Evolutionary conservation across 2,797 vertebrate genomes (phyloP), one percentile per base, ranked within the genome.

Genomic region (Eurystomus glaucurus): DNA sequence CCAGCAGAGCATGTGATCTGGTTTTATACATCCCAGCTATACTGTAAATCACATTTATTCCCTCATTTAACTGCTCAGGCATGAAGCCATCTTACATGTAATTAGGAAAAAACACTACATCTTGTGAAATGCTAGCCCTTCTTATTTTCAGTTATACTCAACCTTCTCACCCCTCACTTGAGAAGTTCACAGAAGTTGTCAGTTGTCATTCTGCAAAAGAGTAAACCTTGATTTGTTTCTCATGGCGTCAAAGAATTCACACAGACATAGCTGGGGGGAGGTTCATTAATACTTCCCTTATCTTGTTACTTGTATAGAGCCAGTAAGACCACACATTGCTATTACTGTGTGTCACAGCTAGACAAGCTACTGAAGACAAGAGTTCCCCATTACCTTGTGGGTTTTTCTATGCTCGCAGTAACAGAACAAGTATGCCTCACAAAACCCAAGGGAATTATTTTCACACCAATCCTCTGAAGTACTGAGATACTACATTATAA

Each of bases 91-190:
- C 31, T 52, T 62, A 52, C 43, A 72, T 81, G 26, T 57, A 68
- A 51, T 72, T 22, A 68, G 20, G 48, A 77, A 77, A 61, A 68
- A 6, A 1, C 31, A 77, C 19, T 52, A 52, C 26, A 81, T 20
- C 26, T 37, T 68, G 14, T 48, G 60, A 57, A 81, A 46, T 22
- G 17, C 19, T 77, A 61, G 51, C 29, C 7, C 15, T 46, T 61
- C 29, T 39, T 88, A 54, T 33, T 55, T n/a, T 28, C 50, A 65
- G 64, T 48, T 52, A 48, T 6, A 79, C 14, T 46, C 28, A 51
- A 31, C 6, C 17, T 9, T 7, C 16, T 17, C 4, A 1, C 3
- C 3, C 0, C 9, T 12, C 22, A 0, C 28, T 69, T 69, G 22
- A 72, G 45, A 57, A 88, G 26, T n/a, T 71, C n/a, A 41, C 52